Evolutionary conservation across 1,140 invertebrate genomes (phyloP).

Genomic region (Cotesia glomerata): DNA sequence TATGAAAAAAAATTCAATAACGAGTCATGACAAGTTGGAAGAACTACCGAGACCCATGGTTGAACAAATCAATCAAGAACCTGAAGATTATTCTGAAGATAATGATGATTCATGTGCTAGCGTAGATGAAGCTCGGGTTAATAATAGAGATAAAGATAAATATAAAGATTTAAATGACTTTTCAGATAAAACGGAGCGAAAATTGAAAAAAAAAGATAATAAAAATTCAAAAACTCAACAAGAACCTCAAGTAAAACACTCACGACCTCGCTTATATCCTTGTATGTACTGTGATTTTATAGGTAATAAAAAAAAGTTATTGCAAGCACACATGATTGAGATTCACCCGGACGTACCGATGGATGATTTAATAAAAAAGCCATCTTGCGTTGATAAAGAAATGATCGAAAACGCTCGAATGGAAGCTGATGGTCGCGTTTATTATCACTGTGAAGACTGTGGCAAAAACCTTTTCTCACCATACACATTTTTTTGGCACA

Average conservation of each 20-base stretch:
- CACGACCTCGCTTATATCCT: conserved; percentile 31
- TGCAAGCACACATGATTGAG: conserved; percentile 45
- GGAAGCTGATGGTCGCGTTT: conserved; percentile 59
- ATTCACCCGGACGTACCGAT: conserved; percentile 41
- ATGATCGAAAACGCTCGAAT: conserved; percentile 56
- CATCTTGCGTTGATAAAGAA: conserved; percentile 52
- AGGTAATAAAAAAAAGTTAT: conserved; percentile 43
- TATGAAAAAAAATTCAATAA: too few relatives aligned
- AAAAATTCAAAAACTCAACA: background rate
- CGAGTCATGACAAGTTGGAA: too few relatives aligned
- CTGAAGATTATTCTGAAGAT: too few relatives aligned
- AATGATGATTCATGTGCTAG: too few relatives aligned
- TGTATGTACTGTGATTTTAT: conserved; percentile 51
- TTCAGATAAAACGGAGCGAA: background rate
- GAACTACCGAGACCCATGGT: too few relatives aligned
- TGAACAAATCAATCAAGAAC: too few relatives aligned
- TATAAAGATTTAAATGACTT: too few relatives aligned
- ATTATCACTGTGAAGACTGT: conserved; percentile 68
- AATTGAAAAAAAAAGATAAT: background rate
- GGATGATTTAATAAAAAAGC: conserved; percentile 33
- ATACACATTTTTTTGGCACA: conserved; percentile 69
- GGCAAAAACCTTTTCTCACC: conserved; percentile 68
- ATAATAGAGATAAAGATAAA: too few relatives aligned
- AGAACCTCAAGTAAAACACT: background rate
- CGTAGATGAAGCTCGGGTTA: too few relatives aligned